Conservation (phyloP, 2,888 invertebrate genomes). For the Ferdinandea cuprea region DNA sequence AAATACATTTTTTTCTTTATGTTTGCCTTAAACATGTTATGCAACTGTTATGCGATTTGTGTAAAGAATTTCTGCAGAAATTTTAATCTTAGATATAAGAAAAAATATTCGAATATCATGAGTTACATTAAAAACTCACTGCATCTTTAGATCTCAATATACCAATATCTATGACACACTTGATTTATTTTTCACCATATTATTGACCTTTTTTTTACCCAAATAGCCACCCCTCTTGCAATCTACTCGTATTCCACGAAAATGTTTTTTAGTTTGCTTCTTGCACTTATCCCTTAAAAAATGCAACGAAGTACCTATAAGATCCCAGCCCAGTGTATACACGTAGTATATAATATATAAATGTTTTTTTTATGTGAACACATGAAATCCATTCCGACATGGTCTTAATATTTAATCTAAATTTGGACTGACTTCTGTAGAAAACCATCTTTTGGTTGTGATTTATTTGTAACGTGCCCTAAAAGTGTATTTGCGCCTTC, state of each 20-base stretch:
- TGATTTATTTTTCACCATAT: not conserved
- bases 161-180: too few species aligned
- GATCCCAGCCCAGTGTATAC: constrained; percentile 4
- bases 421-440: constrained; percentile 41
- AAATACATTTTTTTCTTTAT: too few species aligned
- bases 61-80: too few species aligned
- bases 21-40: too few species aligned
- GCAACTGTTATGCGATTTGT: too few species aligned
- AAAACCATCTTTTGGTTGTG: constrained; percentile 33
- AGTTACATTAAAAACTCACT: not conserved
- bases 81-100: too few species aligned
- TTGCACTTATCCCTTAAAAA: constrained; percentile 5
- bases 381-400: constrained; percentile 48
- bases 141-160: too few species aligned
- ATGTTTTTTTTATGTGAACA: constrained; percentile 3
- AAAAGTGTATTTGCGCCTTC: constrained; percentile 29
- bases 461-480: constrained; percentile 66
- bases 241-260: not conserved
- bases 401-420: constrained; percentile 72
- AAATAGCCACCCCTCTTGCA: not conserved
- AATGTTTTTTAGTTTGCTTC: not conserved
- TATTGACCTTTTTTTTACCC: not conserved
- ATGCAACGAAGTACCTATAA: not conserved
- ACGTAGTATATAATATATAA: not conserved
- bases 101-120: too few species aligned